These are phyloP conservation scores for Sarcoramphus papa DNA, from an alignment of 2,797 vertebrate genomes.

Conservation along the genomic window DNA sequence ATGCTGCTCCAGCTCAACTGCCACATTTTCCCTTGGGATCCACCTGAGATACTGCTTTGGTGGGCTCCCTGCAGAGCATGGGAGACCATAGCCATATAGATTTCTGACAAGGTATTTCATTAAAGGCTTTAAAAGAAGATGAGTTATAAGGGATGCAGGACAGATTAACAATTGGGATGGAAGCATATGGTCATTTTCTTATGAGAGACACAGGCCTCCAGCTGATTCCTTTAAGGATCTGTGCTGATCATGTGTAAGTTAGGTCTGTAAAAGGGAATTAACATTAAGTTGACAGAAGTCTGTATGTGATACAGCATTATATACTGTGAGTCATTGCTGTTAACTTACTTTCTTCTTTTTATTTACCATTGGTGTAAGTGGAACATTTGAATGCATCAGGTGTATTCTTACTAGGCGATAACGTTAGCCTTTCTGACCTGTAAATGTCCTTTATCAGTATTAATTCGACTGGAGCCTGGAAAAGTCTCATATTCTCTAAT, in stretches of 20 bases:
- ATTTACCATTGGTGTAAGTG: background rate
- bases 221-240: background rate
- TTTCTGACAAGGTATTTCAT: background rate
- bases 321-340: background rate
- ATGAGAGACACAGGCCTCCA: background rate
- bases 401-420: background rate
- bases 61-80: background rate
- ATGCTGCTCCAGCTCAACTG: background rate
- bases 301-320: background rate
- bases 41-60: background rate
- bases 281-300: background rate
- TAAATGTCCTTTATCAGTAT: background rate
- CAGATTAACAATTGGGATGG: background rate
- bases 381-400: background rate
- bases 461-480: background rate
- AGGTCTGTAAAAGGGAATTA: background rate
- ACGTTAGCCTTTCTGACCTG: background rate
- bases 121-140: background rate
- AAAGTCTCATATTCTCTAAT: background rate
- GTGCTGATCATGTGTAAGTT: background rate
- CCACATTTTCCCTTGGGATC: background rate
- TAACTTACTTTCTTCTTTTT: background rate
- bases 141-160: background rate
- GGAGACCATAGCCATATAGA: background rate
- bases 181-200: background rate